These are phyloP conservation scores for Gerris lacustris DNA, from an alignment of 2,888 invertebrate genomes.

Conservation along the genomic window DNA sequence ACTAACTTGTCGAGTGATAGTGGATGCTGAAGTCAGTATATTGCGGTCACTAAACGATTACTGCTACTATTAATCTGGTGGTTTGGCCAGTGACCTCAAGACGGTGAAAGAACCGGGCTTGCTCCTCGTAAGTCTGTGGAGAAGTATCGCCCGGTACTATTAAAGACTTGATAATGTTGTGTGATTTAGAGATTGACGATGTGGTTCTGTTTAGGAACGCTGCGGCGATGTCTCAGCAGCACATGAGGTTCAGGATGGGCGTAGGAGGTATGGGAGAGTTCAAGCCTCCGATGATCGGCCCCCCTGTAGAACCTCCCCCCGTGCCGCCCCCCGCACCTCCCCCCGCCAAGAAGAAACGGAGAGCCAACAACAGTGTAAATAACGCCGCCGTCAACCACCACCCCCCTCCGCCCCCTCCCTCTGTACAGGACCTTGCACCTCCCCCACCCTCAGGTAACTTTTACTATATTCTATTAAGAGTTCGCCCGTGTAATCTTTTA, in stretches of 20 bases:
- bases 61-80: too few relatives aligned
- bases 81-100: too few relatives aligned
- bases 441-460: slow-evolving; percentile 61
- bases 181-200: too few relatives aligned
- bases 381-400: slow-evolving; percentile 41
- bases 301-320: slow-evolving; percentile 25
- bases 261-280: slow-evolving; percentile 55
- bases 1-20: too few relatives aligned
- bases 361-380: slow-evolving; percentile 41
- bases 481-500: too few relatives aligned
- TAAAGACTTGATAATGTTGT: too few relatives aligned
- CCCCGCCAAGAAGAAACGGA: slow-evolving; percentile 68
- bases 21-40: too few relatives aligned
- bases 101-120: too few relatives aligned
- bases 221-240: not conserved
- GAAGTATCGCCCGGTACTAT: too few relatives aligned
- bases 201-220: not conserved
- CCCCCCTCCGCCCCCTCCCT: slow-evolving; percentile 48
- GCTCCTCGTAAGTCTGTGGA: too few relatives aligned
- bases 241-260: slow-evolving; percentile 12
- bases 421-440: slow-evolving; percentile 61
- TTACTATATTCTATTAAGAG: not conserved
- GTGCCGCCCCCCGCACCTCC: slow-evolving; percentile 23
- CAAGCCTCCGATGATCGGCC: slow-evolving; percentile 36
- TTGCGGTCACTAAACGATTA: too few relatives aligned